Base-by-base conservation (phyloP, 2,888 invertebrate genomes). In the Vanessa cardui region DNA sequence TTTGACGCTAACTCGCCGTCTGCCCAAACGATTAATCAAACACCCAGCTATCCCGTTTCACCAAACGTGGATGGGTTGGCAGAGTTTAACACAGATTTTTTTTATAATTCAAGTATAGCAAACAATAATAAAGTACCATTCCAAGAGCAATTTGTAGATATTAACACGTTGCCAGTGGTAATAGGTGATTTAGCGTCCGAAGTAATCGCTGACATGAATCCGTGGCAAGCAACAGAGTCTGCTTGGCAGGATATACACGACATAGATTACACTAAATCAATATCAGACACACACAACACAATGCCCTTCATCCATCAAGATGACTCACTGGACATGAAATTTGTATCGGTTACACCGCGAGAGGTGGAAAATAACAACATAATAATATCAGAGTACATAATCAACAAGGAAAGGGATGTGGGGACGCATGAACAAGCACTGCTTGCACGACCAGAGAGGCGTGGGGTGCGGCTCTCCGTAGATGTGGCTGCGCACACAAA, bases 271-370 rank as follows among this genome's bases (percentile, higher is more conserved):
- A 80, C 76, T 64, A 82, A 80, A 83, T 80, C 81, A 77, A 77
- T 80, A 79, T 80, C 76, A 64, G 77, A 77, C 72, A 79, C 80
- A 83, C 82, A 81, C 69, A 79, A 83, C 80, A 85, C 82, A 77
- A 77, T 83, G 84, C 90, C 91, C 78, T 88, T 89, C 77, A 86
- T 89, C 72, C 83, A 89, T 72, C 78, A 85, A 80, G 92, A 92
- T 71, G 90, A 89, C 76, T 89, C 89, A 64, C 79, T 85, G 77
- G 90, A 90, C 76, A 75, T 82, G 71, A 88, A 89, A 79, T 79
- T 82, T 72, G 82, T 83, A 72, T 81, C 88, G 20, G 89, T 89
- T 59, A 86, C 83, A 69, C 91, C 90, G 70, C 80, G 84, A 74
- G 90, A 89, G 70, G 83, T 91, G 76, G 89, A 89, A 74, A 84